Conservation (phyloP, 1,140 invertebrate species). For the Drosophila varians region DNA sequence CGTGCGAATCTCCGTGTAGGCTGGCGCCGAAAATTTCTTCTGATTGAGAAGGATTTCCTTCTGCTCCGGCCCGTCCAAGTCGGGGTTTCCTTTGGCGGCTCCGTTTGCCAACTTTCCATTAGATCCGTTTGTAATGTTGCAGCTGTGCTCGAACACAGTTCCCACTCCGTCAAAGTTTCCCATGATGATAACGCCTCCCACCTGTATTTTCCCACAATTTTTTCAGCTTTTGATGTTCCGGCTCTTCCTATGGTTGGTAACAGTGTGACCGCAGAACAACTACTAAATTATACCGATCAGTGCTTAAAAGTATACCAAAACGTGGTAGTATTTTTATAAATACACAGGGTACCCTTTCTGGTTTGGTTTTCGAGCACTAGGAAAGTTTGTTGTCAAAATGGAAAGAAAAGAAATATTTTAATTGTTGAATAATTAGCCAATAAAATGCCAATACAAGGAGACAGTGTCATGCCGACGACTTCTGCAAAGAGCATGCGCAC, state of each 20-base stretch:
- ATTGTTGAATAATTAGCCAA: slow-evolving; percentile 5
- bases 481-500: slow-evolving; percentile 14
- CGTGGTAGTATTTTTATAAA: too few relatives aligned
- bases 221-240: too few relatives aligned
- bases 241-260: too few relatives aligned
- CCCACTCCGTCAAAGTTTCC: slow-evolving; percentile 60
- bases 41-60: slow-evolving; percentile 15
- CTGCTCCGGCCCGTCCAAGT: not conserved
- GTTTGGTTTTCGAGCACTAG: too few relatives aligned
- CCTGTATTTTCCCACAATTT: too few relatives aligned
- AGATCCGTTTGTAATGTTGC: slow-evolving; percentile 28
- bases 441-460: slow-evolving; percentile 63
- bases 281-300: too few relatives aligned
- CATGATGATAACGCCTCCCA: slow-evolving; percentile 20
- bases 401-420: slow-evolving; percentile 16
- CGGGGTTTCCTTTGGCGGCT: not conserved
- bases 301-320: too few relatives aligned
- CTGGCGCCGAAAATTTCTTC: slow-evolving; percentile 68
- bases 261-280: too few relatives aligned
- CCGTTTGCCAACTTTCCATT: slow-evolving; percentile 42
- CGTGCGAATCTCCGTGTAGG: slow-evolving; percentile 74
- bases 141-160: slow-evolving; percentile 45
- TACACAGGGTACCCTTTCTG: too few relatives aligned
- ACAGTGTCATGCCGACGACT: slow-evolving; percentile 30
- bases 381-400: slow-evolving; percentile 33